A percentile compares a stretch with the other conserved stretches of the same genome.
Conservation (phyloP, 2,113 vertebrate species). For the Myocastor coypus region DNA sequence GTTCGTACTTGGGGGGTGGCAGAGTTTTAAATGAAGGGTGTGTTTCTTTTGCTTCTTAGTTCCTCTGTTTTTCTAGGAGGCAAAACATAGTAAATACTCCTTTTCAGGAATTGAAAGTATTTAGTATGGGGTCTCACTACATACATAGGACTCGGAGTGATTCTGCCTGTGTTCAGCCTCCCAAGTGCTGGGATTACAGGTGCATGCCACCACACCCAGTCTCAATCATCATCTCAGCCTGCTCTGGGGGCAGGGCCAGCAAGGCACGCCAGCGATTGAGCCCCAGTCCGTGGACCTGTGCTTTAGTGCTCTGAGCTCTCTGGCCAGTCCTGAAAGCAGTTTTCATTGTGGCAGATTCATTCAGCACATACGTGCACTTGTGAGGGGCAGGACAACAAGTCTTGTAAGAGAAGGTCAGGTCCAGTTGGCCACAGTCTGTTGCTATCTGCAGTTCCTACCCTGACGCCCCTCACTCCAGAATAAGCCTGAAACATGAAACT, state of each 20-base stretch:
- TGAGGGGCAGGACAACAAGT: neutral
- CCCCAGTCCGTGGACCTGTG: too few relatives aligned
- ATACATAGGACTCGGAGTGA: too few relatives aligned
- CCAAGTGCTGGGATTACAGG: too few relatives aligned
- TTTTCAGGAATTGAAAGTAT: neutral
- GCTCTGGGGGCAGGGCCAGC: too few relatives aligned
- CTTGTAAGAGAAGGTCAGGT: neutral
- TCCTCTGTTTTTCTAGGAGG: slow-evolving; percentile 31
- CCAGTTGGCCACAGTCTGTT: neutral
- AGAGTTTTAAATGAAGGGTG: neutral
- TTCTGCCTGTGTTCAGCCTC: too few relatives aligned
- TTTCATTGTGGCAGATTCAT: neutral
- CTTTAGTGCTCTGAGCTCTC: too few relatives aligned
- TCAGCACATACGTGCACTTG: neutral
- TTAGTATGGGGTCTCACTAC: too few relatives aligned
- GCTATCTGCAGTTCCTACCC: neutral
- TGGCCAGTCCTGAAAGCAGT: neutral
- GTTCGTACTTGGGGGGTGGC: neutral
- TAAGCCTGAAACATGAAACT: neutral
- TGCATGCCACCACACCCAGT: too few relatives aligned
- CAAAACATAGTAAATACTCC: neutral
- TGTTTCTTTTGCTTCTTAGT: neutral
- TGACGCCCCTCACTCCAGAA: neutral
- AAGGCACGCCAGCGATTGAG: too few relatives aligned
- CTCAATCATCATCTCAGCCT: too few relatives aligned